Evolutionary conservation across 2,113 vertebrate genomes (phyloP), one percentile per base, ranked within the genome.

Genomic region (Cardinalis cardinalis): DNA sequence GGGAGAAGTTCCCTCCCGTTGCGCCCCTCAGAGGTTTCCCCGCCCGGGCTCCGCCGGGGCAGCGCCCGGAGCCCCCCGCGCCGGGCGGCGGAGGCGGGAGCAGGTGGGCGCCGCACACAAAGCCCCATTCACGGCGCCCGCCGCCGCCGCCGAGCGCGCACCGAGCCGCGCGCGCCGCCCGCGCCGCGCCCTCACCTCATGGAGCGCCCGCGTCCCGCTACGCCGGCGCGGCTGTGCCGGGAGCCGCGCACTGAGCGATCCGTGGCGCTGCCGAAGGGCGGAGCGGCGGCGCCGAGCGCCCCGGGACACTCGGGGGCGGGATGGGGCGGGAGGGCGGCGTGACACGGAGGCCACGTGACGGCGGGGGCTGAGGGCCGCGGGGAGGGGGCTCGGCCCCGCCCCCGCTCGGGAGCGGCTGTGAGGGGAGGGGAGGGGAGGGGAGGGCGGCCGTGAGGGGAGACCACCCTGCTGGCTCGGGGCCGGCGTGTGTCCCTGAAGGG

Each of bases 31-130:
- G 19, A 26, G 16, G 26, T n/a, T 24, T 40, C 52, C 29, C 23
- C 36, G 26, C 38, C 7, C n/a, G 24, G 36, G 10, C 38, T 61
- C 53, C 8, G 15, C 41, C 63, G 8, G 26, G 17, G 16, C 58
- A 64, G 58, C 31, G 41, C 48, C 53, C 40, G 46, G 46, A 69
- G 56, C 32, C 61, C 60, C 70, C 44, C 74, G 31, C 46, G n/a
- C 32, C 4, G 31, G 13, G 65, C n/a, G 38, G 61, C 71, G 61
- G 44, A 14, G 84, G 84, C 80, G 55, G 76, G 83, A 88, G 93
- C 90, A 94, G 93, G 90, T 94, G 89, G 78, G 68, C 52, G 41
- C 90, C 41, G 59, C 82, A 86, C 63, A 93, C 94, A 91, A 95
- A 91, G 91, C 66, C 68, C 88, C 72, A 48, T 43, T 79, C 88